Percentiles rank a stretch among this genome's conserved stretches.
Conservation (phyloP, 2,113 vertebrate genomes). For the Corythornis madagascariensis region DNA sequence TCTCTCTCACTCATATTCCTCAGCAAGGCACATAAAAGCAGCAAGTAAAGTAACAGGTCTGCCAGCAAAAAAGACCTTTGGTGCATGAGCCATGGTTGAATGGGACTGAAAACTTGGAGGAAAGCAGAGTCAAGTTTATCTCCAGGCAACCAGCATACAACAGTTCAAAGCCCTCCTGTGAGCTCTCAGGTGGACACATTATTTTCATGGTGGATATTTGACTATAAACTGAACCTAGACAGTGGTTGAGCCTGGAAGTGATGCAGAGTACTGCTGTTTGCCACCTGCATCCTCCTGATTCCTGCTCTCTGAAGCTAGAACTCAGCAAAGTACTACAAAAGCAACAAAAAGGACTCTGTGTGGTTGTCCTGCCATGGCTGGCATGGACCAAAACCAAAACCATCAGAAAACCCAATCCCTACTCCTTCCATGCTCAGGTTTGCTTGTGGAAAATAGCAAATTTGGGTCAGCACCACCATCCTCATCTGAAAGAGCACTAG, state of each 20-base stretch:
- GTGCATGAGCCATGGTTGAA: not conserved
- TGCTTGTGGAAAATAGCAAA: not conserved
- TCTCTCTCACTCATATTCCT: not conserved
- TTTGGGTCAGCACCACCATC: not conserved
- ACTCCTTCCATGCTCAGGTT: not conserved
- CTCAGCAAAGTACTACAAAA: not conserved
- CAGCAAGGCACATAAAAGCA: not conserved
- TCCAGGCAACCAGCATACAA: not conserved
- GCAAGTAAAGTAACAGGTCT: not conserved
- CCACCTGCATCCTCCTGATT: not conserved
- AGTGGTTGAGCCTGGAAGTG: not conserved
- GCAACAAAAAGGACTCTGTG: not conserved
- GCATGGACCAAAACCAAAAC: not conserved
- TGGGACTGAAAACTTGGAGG: not conserved
- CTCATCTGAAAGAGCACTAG: not conserved
- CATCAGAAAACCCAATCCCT: accelerated
- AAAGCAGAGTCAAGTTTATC: not conserved
- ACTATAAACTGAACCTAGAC: not conserved
- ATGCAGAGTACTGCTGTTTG: not conserved
- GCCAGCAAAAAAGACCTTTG: not conserved
- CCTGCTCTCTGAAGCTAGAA: not conserved
- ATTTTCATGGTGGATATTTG: not conserved
- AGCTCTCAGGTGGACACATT: not conserved
- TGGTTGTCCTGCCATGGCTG: not conserved
- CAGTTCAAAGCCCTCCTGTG: not conserved